phyloP scores from a whole-genome alignment of 2,113 vertebrate species.

The Gavia stellata region DNA sequence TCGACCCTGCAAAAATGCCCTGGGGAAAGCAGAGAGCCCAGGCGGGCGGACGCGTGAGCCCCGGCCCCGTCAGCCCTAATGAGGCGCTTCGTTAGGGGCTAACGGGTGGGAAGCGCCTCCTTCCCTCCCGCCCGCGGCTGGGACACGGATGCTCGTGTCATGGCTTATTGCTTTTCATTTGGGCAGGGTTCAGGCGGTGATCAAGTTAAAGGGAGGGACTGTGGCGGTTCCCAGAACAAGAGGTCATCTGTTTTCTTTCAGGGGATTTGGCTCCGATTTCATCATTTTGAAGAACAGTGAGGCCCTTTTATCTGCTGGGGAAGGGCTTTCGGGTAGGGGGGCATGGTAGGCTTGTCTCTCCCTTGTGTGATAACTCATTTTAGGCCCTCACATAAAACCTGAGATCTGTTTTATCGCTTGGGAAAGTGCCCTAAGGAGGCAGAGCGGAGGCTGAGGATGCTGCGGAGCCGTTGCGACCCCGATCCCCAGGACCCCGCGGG shows the following conservation, averaged over 20 bases:
- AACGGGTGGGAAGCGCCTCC: background rate
- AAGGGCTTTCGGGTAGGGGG: background rate
- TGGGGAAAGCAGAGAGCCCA: background rate
- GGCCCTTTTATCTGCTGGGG: constrained; percentile 23
- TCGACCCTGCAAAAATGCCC: accelerated
- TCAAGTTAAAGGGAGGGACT: background rate
- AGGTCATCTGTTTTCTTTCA: constrained; percentile 63
- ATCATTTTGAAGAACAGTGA: constrained; percentile 1
- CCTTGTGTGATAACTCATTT: background rate
- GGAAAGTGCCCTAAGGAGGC: background rate
- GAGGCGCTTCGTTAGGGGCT: background rate
- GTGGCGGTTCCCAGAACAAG: constrained; percentile 31
- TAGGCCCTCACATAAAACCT: background rate
- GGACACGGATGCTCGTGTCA: background rate
- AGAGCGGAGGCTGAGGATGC: background rate
- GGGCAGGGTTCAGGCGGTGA: background rate
- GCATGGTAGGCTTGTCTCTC: background rate
- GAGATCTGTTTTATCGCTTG: background rate
- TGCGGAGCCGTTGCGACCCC: accelerated
- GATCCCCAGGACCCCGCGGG: accelerated
- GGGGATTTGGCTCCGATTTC: constrained; percentile 43
- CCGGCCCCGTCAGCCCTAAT: accelerated
- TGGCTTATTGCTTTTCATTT: background rate
- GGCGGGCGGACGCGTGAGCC: background rate
- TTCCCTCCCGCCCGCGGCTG: accelerated